A percentile compares a stretch with the other conserved stretches of the same genome.
Evolutionary conservation across 1,140 invertebrate genomes (phyloP).

Genomic region (Drosophila tristis): DNA sequence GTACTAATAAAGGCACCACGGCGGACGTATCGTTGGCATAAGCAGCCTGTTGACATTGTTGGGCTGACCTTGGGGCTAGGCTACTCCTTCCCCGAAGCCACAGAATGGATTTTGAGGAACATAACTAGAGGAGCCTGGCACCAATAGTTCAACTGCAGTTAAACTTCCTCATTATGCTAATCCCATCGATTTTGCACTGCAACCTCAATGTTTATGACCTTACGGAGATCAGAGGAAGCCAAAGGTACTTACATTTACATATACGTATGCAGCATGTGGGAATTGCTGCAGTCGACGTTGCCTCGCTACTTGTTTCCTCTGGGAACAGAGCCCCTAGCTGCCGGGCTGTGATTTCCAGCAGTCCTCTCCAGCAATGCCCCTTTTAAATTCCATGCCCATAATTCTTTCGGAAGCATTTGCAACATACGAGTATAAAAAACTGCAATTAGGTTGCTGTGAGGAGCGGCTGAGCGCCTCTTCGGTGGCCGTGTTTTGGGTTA

Average conservation of each 20-base stretch:
- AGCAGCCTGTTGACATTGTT: no score
- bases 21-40: no score
- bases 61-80: no score
- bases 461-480: conserved; percentile 4
- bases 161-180: conserved; percentile 44
- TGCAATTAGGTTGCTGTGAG: conserved; percentile 56
- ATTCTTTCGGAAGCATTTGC: conserved; percentile 67
- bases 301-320: conserved; percentile 1
- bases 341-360: neutral
- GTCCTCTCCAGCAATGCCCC: conserved; percentile 29
- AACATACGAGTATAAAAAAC: conserved; percentile 53
- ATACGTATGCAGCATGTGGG: no score
- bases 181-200: conserved; percentile 36
- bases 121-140: no score
- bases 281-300: neutral
- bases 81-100: no score
- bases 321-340: neutral
- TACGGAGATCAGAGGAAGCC: neutral
- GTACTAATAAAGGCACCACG: no score
- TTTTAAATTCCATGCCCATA: conserved; percentile 62
- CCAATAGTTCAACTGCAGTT: no score
- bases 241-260: neutral
- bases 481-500: conserved; percentile 61
- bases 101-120: no score
- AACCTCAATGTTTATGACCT: neutral